Base-by-base conservation (phyloP, 2,113 vertebrate genomes). In the Agelaius tricolor region DNA sequence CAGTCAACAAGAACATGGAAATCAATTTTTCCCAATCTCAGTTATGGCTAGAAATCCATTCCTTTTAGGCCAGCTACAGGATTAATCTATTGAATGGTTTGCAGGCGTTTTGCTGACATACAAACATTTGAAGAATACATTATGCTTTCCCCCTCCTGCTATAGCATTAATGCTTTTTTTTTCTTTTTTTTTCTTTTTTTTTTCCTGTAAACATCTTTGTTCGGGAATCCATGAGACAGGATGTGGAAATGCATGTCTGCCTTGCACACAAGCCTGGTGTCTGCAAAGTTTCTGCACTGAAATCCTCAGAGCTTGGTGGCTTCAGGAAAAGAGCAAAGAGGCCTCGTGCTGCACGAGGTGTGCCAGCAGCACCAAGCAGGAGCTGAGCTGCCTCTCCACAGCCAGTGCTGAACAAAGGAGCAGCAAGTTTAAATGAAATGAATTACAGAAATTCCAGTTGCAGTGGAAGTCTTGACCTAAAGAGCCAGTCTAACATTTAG, bases 71-170 rank as follows among this genome's bases (percentile, higher is more conserved):
- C 97, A 97, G 98, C 97, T 95, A 97, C 97, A 97, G 98, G 96
- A 98, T 98, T 98, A 98, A 98, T 98, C 98, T 98, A 97, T 96
- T 95, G 98, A 98, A 98, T 97, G 97, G 97, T 98, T 97, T 97
- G 95, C 95, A 57, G 96, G 97, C 97, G 18, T 98, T 98, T 98
- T 98, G 98, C 98, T 98, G 98, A 98, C 98, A 97, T 96, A 97
- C 94, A 97, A 98, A 97, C 97, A 98, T 98, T 98, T 98, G 97
- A 97, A 98, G 98, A 98, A 98, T 98, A 97, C 97, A 98, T 98
- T 98, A 98, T 81, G 89, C 92, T 95, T 96, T 95, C 92, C 57
- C 82, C 80, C 85, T 97, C 94, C 89, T 88, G 72, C 58, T 79
- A 91, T 26, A 91, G 96, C 96, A 97, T 95, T 98, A 97, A 75